A percentile compares a stretch with the other conserved stretches of the same genome.
phyloP scores from a whole-genome alignment of 2,888 invertebrate species.

The Pandemis cinnamomeana region DNA sequence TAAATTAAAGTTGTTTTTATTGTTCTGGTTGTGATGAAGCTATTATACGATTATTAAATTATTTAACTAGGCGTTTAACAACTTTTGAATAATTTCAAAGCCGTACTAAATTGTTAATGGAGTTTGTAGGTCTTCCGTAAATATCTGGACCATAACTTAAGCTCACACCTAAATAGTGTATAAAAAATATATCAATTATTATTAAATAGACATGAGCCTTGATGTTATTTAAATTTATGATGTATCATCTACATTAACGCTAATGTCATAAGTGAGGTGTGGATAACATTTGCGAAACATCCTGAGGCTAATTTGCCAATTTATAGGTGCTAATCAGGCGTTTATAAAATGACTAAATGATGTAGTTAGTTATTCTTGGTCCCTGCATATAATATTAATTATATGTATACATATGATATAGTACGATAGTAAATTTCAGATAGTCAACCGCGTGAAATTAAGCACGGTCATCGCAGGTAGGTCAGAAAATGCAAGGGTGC shows the following conservation, averaged over 20 bases:
- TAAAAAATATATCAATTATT: slow-evolving; percentile 2
- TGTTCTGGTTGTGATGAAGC: slow-evolving; percentile 30
- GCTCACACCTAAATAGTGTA: not conserved
- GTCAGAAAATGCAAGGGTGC: too few species aligned
- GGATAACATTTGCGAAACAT: slow-evolving; percentile 12
- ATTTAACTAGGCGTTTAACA: not conserved
- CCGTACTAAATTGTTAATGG: not conserved
- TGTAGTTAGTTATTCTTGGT: not conserved
- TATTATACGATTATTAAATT: slow-evolving; percentile 18
- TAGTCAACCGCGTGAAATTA: too few species aligned
- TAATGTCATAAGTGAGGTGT: slow-evolving; percentile 22
- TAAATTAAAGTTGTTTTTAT: slow-evolving; percentile 15
- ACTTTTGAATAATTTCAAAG: slow-evolving; percentile 6
- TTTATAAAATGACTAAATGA: not conserved
- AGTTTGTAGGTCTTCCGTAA: not conserved
- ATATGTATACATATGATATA: too few species aligned
- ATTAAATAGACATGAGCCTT: slow-evolving; percentile 6
- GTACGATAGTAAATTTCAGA: too few species aligned
- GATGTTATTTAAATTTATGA: slow-evolving; percentile 18
- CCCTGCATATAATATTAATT: too few species aligned
- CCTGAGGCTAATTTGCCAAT: slow-evolving; percentile 8
- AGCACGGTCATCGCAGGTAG: too few species aligned
- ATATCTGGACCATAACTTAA: slow-evolving; percentile 1
- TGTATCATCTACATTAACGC: slow-evolving; percentile 10
- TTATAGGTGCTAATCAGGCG: slow-evolving; percentile 7